Base-by-base conservation (phyloP, 2,888 invertebrate genomes). In the Agrochola litura region DNA sequence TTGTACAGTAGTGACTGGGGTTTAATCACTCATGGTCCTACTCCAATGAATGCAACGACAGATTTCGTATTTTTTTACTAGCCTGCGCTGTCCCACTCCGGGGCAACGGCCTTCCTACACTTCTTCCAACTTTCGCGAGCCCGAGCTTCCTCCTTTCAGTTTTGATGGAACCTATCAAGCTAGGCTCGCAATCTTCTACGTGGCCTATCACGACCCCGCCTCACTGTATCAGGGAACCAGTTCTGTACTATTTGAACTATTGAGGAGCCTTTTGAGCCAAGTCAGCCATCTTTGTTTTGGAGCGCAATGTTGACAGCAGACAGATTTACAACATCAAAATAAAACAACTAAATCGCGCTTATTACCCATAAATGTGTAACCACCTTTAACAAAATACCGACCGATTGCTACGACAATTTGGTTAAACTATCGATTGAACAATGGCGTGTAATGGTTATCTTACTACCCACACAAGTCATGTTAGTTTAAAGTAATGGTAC, bases 401-500 rank as follows among this genome's bases (percentile, higher is more conserved):
- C 46, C 46, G 69, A 86, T 60, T 69, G 66, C 56, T 67, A n/a
- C 61, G 74, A 77, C 78, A 77, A 84, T 86, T 86, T 82, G 66
- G 78, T 70, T 73, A 68, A 75, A 86, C 83, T 77, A 84, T 83
- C 78, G 79, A 84, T 82, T 77, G 71, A 43, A 85, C 82, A 83
- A 71, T 67, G 73, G 65, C 64, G 41, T 69, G 61, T 78, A 86
- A 85, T 78, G 64, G 86, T 61, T 61, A 71, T 71, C 73, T 71
- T 46, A 30, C 82, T 49, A n/a, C 82, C 86, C 82, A 86, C 83
- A 73, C 74, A 65, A 75, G 68, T 52, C 41, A 67, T 81, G 83
- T 85, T 82, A 49, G 77, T 85, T 81, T 66, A 73, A 64, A 86
- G 69, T 82, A 82, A 86, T 82, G 82, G 78, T 43, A 49, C 30